Percentiles rank a stretch among this genome's conserved stretches.
phyloP scores from a whole-genome alignment of 35 echinoderm and acorn worm genomes.

The Diadema setosum region DNA sequence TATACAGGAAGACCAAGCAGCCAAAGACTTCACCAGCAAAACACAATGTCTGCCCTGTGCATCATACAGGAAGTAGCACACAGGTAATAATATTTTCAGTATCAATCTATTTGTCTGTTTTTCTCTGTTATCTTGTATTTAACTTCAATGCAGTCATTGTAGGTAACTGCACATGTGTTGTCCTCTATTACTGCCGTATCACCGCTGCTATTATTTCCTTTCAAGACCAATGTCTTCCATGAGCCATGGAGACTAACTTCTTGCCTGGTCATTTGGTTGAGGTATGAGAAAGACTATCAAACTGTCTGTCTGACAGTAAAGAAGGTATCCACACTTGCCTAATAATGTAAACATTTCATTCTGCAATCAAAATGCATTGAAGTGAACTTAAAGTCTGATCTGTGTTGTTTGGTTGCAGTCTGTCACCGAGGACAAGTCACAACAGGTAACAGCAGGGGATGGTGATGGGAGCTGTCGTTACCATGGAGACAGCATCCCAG shows the following conservation, averaged over 20 bases:
- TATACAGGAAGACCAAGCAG: background rate
- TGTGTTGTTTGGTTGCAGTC: background rate
- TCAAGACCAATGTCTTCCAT: background rate
- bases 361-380: background rate
- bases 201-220: background rate
- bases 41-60: background rate
- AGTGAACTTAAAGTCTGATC: background rate
- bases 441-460: background rate
- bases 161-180: background rate
- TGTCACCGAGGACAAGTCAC: background rate
- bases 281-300: background rate
- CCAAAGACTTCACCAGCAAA: background rate
- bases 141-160: background rate
- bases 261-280: background rate
- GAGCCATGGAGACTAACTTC: background rate
- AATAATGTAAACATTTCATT: background rate
- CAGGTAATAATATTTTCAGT: background rate
- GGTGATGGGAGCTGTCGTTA: background rate
- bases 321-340: background rate
- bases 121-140: background rate
- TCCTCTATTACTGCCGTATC: background rate
- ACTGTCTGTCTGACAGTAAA: background rate
- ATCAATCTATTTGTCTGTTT: background rate
- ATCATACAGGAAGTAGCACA: background rate
- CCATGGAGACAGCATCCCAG: background rate